Conservation (phyloP, 92 coral and sea anemone species). For the Porites lobata region DNA sequence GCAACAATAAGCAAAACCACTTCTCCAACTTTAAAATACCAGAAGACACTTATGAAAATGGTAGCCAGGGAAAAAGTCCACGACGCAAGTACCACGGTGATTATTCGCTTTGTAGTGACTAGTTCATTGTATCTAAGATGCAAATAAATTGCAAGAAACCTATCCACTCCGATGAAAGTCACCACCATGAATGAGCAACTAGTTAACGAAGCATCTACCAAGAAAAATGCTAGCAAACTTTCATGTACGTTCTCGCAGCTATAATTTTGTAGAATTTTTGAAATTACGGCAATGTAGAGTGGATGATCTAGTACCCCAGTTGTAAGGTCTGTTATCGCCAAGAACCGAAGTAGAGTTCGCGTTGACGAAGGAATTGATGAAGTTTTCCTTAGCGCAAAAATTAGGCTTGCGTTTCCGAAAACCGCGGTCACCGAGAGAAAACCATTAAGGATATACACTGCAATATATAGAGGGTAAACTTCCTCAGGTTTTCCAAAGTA, state of each 20-base stretch:
- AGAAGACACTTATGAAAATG: neutral
- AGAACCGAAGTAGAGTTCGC: neutral
- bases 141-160: slow-evolving; percentile 28
- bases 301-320: slow-evolving; percentile 11
- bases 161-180: slow-evolving; percentile 19
- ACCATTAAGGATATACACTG: neutral
- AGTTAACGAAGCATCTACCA: neutral
- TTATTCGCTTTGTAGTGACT: slow-evolving; percentile 19
- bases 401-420: slow-evolving; percentile 8
- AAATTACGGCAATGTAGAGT: slow-evolving; percentile 27
- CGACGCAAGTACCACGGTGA: neutral
- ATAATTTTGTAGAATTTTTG: slow-evolving; percentile 13
- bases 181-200: neutral
- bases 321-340: slow-evolving; percentile 18
- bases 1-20: too few relatives aligned
- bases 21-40: slow-evolving; percentile 15
- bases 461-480: neutral
- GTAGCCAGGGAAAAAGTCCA: neutral
- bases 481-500: slow-evolving; percentile 22
- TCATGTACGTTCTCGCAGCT: slow-evolving; percentile 14
- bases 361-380: slow-evolving; percentile 10
- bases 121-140: slow-evolving; percentile 34
- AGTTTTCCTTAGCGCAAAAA: slow-evolving; percentile 19
- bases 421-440: slow-evolving; percentile 19
- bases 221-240: slow-evolving; percentile 2